A percentile compares a stretch with the other conserved stretches of the same genome.
These are phyloP conservation scores for Barypeithes pellucidus DNA, from an alignment of 2,888 invertebrate species.

Conservation along the genomic window DNA sequence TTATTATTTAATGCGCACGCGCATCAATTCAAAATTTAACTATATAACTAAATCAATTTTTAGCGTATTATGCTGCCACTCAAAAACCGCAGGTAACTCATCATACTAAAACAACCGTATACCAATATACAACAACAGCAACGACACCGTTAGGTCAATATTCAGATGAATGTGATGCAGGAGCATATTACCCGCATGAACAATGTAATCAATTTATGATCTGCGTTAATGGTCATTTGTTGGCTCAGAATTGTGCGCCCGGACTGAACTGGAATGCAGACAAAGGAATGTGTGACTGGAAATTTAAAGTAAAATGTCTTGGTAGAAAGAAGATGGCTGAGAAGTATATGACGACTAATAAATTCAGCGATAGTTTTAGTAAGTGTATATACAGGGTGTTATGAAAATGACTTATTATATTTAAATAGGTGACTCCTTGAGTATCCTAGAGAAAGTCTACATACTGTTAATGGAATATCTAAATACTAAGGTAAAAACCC, in stretches of 20 bases:
- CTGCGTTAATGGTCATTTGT: conserved; percentile 82
- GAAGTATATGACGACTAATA: conserved; percentile 54
- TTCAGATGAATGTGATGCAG: conserved; percentile 74
- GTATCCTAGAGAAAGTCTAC: no score
- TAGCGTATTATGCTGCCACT: conserved; percentile 49
- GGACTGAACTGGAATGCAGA: conserved; percentile 83
- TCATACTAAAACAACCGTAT: conserved; percentile 45
- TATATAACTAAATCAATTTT: neutral
- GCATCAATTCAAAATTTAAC: no score
- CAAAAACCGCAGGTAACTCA: conserved; percentile 47
- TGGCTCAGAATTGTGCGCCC: conserved; percentile 82
- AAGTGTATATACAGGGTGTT: no score
- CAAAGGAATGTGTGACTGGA: conserved; percentile 84
- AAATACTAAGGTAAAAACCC: no score
- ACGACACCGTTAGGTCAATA: conserved; percentile 22
- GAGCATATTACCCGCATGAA: conserved; percentile 83
- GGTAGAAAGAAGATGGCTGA: conserved; percentile 61
- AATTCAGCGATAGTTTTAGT: conserved; percentile 28
- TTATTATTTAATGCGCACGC: no score
- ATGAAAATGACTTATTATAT: no score
- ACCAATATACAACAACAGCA: conserved; percentile 31
- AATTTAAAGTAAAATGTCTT: conserved; percentile 77
- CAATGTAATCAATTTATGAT: conserved; percentile 84
- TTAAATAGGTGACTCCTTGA: no score
- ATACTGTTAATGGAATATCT: no score